Percentiles rank a stretch among this genome's conserved stretches.
Evolutionary conservation across 1,140 invertebrate genomes (phyloP).

Genomic region (Phortica variegata): DNA sequence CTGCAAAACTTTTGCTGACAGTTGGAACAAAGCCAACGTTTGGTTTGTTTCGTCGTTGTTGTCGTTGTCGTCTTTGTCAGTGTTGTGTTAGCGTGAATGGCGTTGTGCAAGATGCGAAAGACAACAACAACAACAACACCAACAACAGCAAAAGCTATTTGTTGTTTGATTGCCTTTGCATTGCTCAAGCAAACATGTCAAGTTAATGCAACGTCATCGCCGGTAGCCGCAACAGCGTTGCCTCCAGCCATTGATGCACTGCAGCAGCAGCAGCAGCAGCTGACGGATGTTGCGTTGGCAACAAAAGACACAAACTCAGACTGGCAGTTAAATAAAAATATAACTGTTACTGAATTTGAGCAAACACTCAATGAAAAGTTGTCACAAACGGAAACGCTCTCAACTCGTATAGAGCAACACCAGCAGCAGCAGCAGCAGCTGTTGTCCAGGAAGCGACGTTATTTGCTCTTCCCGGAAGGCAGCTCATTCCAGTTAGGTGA

Average conservation of each 20-base stretch:
- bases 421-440: slow-evolving; percentile 29
- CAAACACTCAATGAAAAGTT: neutral
- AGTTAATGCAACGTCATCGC: neutral
- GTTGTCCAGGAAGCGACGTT: slow-evolving; percentile 68
- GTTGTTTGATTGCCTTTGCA: slow-evolving; percentile 3
- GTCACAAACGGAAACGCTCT: neutral
- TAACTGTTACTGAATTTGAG: too few relatives aligned
- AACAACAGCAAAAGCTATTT: slow-evolving; percentile 14
- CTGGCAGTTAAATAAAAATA: too few relatives aligned
- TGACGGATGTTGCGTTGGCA: slow-evolving; percentile 18
- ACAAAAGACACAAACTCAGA: too few relatives aligned
- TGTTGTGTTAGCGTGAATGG: slow-evolving; percentile 14
- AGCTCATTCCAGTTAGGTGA: slow-evolving; percentile 74
- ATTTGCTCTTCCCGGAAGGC: slow-evolving; percentile 76
- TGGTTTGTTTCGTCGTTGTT: neutral
- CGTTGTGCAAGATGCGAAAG: slow-evolving; percentile 32
- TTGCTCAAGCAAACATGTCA: too few relatives aligned
- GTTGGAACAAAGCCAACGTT: slow-evolving; percentile 33
- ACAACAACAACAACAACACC: slow-evolving; percentile 13
- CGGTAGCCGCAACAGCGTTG: slow-evolving; percentile 5
- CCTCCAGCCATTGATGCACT: slow-evolving; percentile 14
- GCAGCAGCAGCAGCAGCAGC: slow-evolving; percentile 5
- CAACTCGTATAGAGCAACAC: slow-evolving; percentile 6
- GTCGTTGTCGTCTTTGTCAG: neutral
- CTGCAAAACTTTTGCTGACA: slow-evolving; percentile 21